These are phyloP conservation scores for Thyatira batis DNA, from an alignment of 2,888 invertebrate species.

Conservation along the genomic window DNA sequence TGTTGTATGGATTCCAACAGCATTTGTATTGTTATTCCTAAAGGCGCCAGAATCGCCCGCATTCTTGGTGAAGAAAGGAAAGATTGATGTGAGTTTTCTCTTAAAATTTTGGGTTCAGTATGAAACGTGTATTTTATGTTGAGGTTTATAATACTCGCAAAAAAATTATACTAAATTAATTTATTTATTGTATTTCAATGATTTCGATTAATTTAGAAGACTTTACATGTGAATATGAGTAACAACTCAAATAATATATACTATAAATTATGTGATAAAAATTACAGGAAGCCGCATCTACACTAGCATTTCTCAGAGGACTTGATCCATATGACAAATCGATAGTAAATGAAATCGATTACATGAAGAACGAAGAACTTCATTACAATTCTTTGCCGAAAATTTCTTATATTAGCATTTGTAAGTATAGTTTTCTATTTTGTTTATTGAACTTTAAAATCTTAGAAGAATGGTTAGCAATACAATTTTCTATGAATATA, in stretches of 20 bases:
- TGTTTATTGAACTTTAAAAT: neutral
- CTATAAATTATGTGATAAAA: neutral
- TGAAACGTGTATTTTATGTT: no score
- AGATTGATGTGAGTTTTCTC: constrained; percentile 44
- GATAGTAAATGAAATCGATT: constrained; percentile 49
- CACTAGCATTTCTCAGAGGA: constrained; percentile 55
- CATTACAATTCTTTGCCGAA: constrained; percentile 48
- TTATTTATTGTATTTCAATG: no score
- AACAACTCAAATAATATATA: neutral
- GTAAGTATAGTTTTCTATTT: constrained; percentile 43
- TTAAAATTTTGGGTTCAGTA: neutral
- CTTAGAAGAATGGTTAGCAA: neutral
- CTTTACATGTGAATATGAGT: neutral
- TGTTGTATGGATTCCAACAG: constrained; percentile 42
- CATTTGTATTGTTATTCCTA: constrained; percentile 46
- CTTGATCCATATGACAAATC: constrained; percentile 45
- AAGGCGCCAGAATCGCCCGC: constrained; percentile 66
- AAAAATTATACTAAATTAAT: no score
- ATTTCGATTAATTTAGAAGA: no score
- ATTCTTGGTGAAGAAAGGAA: constrained; percentile 55
- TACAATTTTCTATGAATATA: no score
- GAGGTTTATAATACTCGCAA: no score
- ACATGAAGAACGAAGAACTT: constrained; percentile 50
- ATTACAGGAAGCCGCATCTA: constrained; percentile 53
- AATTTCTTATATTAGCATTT: constrained; percentile 45